A percentile compares a stretch with the other conserved stretches of the same genome.
phyloP scores from a whole-genome alignment of 64 coral and sea anemone genomes.

The Exaiptasia diaphana region DNA sequence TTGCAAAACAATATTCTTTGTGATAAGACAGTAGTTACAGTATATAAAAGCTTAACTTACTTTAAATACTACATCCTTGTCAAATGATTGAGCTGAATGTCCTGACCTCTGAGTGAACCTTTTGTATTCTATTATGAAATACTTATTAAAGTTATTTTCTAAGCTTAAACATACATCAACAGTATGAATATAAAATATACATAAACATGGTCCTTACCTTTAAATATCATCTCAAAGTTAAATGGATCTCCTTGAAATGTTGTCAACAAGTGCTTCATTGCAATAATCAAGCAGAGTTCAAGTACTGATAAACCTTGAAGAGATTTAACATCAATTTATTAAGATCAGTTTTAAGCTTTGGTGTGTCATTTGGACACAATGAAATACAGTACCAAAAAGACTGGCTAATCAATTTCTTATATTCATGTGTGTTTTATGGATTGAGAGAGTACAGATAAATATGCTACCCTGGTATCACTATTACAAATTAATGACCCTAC shows the following conservation, averaged over 20 bases:
- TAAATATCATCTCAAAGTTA: slow-evolving; percentile 96
- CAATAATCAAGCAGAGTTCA: slow-evolving; percentile 82
- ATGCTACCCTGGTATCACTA: no score
- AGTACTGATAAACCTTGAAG: slow-evolving; percentile 84
- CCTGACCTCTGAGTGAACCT: slow-evolving; percentile 84
- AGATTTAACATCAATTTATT: no score
- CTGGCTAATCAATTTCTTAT: no score
- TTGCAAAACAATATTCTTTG: no score
- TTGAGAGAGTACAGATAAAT: no score
- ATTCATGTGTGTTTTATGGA: no score
- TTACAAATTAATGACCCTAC: no score
- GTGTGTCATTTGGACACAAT: no score
- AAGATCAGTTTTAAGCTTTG: not conserved
- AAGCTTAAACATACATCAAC: not conserved
- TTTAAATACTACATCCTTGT: slow-evolving; percentile 92
- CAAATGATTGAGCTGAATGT: slow-evolving; percentile 81
- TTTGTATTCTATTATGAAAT: slow-evolving; percentile 71
- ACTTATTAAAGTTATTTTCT: not conserved
- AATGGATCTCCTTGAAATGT: slow-evolving; percentile 76
- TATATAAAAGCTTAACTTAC: slow-evolving; percentile 40
- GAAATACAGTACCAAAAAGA: no score
- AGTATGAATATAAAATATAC: not conserved
- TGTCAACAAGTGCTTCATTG: slow-evolving; percentile 79
- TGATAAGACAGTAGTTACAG: no score
- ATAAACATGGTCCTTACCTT: slow-evolving; percentile 50